Evolutionary conservation across 2,113 vertebrate genomes (phyloP).

Genomic region (Brienomyrus longianalis): DNA sequence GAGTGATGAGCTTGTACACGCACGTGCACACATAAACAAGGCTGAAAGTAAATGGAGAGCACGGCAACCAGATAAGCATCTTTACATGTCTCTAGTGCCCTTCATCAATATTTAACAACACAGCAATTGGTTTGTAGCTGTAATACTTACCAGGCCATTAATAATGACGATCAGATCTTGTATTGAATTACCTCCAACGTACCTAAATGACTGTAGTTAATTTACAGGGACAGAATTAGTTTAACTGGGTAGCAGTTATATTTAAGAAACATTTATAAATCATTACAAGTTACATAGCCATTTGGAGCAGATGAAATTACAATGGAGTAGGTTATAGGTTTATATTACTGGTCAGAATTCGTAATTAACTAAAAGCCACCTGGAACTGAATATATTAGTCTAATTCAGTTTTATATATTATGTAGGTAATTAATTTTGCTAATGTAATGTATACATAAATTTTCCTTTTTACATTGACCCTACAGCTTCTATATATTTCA

Average conservation of each 20-base stretch:
- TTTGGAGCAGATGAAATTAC: slow-evolving; percentile 50
- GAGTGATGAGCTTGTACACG: not conserved
- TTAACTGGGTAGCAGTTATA: slow-evolving; percentile 55
- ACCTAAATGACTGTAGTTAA: slow-evolving; percentile 45
- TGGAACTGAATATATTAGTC: not conserved
- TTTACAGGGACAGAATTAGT: slow-evolving; percentile 48
- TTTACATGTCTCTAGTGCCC: slow-evolving; percentile 54
- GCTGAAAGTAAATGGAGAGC: slow-evolving; percentile 42
- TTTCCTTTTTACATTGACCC: not conserved
- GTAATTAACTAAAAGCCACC: slow-evolving; percentile 1
- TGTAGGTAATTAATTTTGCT: not conserved
- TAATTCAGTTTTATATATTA: not conserved
- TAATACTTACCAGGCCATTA: slow-evolving; percentile 68
- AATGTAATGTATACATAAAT: not conserved
- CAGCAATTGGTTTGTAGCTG: slow-evolving; percentile 73
- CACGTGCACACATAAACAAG: not conserved
- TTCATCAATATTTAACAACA: slow-evolving; percentile 67
- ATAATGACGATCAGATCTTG: slow-evolving; percentile 54
- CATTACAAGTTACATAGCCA: slow-evolving; percentile 54
- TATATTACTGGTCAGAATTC: slow-evolving; percentile 37
- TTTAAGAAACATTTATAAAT: slow-evolving; percentile 68
- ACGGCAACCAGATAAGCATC: slow-evolving; percentile 54
- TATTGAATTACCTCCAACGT: slow-evolving; percentile 54
- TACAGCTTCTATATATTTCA: not conserved
- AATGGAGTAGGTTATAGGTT: slow-evolving; percentile 50